phyloP scores from a whole-genome alignment of 2,113 vertebrate genomes.

The Phylloscopus trochiloides region DNA sequence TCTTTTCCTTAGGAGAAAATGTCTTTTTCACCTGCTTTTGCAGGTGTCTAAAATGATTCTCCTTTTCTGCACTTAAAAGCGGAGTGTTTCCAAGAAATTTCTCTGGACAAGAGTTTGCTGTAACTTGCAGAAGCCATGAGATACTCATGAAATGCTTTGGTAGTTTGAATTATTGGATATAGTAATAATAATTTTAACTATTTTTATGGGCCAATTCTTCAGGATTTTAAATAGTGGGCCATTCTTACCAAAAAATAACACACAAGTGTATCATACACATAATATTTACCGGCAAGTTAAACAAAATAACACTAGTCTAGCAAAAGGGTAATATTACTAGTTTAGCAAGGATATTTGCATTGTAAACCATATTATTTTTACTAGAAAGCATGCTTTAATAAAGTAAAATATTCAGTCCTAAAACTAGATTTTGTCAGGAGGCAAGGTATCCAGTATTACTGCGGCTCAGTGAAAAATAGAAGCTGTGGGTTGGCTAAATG shows the following conservation, averaged over 20 bases:
- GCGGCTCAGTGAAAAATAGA: not conserved
- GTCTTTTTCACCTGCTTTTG: not conserved
- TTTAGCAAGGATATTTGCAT: not conserved
- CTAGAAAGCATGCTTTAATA: not conserved
- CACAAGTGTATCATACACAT: not conserved
- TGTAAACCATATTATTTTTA: not conserved
- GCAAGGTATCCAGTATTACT: not conserved
- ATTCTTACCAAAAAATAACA: not conserved
- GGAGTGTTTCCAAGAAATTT: not conserved
- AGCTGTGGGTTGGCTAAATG: not conserved
- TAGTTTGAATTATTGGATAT: not conserved
- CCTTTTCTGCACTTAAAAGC: not conserved
- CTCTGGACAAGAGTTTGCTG: not conserved
- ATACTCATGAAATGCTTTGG: not conserved
- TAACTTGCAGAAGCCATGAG: not conserved
- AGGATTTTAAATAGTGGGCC: not conserved
- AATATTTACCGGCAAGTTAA: not conserved
- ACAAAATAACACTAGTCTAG: not conserved
- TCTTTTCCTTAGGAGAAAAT: not conserved
- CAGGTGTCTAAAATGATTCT: not conserved
- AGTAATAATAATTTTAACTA: not conserved
- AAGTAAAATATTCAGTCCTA: not conserved
- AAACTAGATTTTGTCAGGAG: not conserved
- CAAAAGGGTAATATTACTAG: not conserved
- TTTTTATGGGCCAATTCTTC: not conserved